Conservation (phyloP, 92 coral and sea anemone species). For the Siderastrea radians region DNA sequence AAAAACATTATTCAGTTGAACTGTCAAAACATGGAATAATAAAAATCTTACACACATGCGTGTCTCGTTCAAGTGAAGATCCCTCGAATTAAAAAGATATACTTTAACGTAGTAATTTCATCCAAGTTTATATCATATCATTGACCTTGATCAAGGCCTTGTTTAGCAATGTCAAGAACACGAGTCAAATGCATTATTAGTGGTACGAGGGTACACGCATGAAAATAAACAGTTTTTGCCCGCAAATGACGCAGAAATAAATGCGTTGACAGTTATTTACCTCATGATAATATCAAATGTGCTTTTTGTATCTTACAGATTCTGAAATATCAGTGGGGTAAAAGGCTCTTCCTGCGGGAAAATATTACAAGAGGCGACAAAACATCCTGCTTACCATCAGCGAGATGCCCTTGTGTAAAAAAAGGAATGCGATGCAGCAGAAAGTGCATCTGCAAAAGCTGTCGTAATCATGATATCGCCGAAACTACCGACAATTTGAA, state of each 20-base stretch:
- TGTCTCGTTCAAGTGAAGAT: no score
- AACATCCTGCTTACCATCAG: constrained; percentile 3
- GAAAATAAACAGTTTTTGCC: background rate
- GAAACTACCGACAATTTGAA: background rate
- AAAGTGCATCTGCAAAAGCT: constrained; percentile 36
- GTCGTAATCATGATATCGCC: constrained; percentile 17
- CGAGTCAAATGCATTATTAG: no score
- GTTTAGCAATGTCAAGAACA: no score
- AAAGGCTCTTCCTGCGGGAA: constrained; percentile 33
- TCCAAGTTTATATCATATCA: no score
- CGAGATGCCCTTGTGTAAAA: constrained; percentile 30
- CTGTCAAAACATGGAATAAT: no score
- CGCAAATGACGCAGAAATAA: constrained; percentile 1
- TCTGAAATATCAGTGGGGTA: constrained; percentile 9
- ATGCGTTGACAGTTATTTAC: background rate
- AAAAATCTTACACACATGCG: no score
- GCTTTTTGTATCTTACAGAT: constrained; percentile 8
- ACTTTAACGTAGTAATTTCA: no score
- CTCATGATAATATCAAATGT: background rate
- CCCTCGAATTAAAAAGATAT: no score
- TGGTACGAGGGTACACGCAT: no score
- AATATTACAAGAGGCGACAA: constrained; percentile 18
- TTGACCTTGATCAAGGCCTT: no score
- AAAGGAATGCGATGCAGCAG: constrained; percentile 15
- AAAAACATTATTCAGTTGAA: no score